Percentiles rank a stretch among this genome's conserved stretches.
These are phyloP conservation scores for Hyposoter dolosus DNA, from an alignment of 2,888 invertebrate species.

Conservation along the genomic window DNA sequence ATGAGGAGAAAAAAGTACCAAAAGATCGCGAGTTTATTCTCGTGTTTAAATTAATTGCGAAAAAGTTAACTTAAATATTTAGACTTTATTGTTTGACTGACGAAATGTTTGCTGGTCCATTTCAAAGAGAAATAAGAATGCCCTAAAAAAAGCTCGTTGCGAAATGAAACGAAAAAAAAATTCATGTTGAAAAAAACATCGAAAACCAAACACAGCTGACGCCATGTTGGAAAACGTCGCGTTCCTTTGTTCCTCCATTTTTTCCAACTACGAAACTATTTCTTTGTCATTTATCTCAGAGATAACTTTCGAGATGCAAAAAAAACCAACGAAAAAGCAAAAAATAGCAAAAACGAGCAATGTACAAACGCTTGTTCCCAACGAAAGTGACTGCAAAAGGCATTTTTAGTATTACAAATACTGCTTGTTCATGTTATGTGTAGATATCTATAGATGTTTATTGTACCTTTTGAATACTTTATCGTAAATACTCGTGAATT, in stretches of 20 bases:
- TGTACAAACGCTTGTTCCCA: conserved; percentile 56
- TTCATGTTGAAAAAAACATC: background rate
- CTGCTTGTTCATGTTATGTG: conserved; percentile 30
- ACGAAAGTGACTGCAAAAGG: conserved; percentile 59
- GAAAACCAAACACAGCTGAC: background rate
- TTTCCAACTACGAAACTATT: background rate
- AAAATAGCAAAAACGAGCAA: background rate
- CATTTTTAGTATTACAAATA: conserved; percentile 65
- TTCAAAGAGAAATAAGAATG: conserved; percentile 53
- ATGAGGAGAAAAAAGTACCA: background rate
- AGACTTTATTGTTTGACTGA: conserved; percentile 55
- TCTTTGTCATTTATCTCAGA: background rate
- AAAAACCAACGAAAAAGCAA: conserved; percentile 5
- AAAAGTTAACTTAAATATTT: conserved; percentile 4
- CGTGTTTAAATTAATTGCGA: background rate
- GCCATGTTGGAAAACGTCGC: background rate
- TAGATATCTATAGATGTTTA: conserved; percentile 15
- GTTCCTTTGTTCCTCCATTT: background rate
- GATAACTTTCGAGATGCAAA: background rate
- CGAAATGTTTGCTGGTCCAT: conserved; percentile 29
- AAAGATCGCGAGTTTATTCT: background rate
- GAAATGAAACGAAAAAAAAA: conserved; percentile 27
- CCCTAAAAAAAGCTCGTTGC: conserved; percentile 1
- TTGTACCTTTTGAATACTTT: conserved; percentile 30
- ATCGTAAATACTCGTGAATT: conserved; percentile 56